Evolutionary conservation across 92 coral and sea anemone species (phyloP), one percentile per base, ranked within the genome.

Genomic region (Micromussa lordhowensis): DNA sequence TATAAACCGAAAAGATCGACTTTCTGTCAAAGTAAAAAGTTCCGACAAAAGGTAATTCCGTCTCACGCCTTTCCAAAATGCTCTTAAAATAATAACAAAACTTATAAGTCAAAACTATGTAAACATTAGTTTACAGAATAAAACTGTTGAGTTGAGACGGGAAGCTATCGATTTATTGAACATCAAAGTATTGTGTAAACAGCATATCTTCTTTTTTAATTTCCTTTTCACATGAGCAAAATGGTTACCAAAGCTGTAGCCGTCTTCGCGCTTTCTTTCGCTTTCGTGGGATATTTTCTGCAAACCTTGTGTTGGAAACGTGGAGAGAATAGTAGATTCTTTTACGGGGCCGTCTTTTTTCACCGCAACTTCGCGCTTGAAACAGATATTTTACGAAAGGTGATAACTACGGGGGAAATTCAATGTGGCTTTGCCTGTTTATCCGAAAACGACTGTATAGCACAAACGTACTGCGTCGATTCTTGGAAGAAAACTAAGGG

Each of bases 381-480:
- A 40, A 68, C 48, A 11, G 82, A 86, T 32, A 77, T 68, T 18
- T 36, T 86, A 18, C 77, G 17, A 22, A 49, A 66, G 21, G 10
- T 86, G 31, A 68, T 32, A 61, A 86, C 75, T 29, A 21, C 61
- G 0, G 77, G 83, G 38, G 77, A 48, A 31, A 17, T 86, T 48
- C 82, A 77, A 30, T 93, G 95, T 26, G 64, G 89, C 2, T 86
- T 83, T 30, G 74, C 78, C 13, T 93, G 95, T 80, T 68, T 93
- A 1, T 68, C 85, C 28, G 89, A 83, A 26, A 34, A 48, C 44
- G 40, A 61, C 48, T 93, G 95, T 59, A 70, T 93, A 30, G 75
- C 95, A 3, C 80, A 87, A n/a, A 82, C 69, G 16, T 93, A 49
- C 55, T 93, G 95, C 69, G 69, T 28, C 3, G 54, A 34, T 13